Conservation (phyloP, 2,113 vertebrate species). For the Pelmatolapia mariae region DNA sequence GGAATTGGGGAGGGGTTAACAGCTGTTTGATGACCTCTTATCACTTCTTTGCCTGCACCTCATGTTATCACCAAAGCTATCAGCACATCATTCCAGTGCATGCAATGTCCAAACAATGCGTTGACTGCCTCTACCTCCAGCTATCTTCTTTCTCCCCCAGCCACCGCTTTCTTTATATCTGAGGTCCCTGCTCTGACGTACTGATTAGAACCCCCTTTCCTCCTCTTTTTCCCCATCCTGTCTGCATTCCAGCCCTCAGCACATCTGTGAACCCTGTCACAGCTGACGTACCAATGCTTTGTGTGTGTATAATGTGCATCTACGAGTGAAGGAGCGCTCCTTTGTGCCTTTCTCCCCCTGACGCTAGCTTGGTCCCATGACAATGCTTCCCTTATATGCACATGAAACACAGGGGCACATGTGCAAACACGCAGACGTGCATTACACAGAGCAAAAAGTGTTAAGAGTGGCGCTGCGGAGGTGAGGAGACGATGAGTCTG, state of each 20-base stretch:
- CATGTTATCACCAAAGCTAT: neutral
- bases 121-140: neutral
- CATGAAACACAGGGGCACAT: conserved; percentile 36
- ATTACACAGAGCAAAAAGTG: conserved; percentile 1
- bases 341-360: conserved; percentile 52
- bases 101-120: neutral
- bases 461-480: neutral
- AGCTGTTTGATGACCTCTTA: neutral
- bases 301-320: conserved; percentile 36
- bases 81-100: neutral
- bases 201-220: neutral
- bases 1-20: neutral
- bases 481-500: conserved; percentile 16
- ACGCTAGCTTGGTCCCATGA: conserved; percentile 46
- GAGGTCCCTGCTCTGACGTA: neutral
- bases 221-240: neutral
- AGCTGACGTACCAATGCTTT: conserved; percentile 42
- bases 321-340: conserved; percentile 40
- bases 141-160: neutral
- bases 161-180: neutral
- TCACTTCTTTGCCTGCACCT: neutral
- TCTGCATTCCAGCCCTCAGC: conserved; percentile 26
- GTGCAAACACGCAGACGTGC: neutral
- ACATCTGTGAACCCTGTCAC: conserved; percentile 49
- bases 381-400: conserved; percentile 64